Base-by-base conservation (phyloP, 1,140 invertebrate genomes). In the Marisa cornuarietis region DNA sequence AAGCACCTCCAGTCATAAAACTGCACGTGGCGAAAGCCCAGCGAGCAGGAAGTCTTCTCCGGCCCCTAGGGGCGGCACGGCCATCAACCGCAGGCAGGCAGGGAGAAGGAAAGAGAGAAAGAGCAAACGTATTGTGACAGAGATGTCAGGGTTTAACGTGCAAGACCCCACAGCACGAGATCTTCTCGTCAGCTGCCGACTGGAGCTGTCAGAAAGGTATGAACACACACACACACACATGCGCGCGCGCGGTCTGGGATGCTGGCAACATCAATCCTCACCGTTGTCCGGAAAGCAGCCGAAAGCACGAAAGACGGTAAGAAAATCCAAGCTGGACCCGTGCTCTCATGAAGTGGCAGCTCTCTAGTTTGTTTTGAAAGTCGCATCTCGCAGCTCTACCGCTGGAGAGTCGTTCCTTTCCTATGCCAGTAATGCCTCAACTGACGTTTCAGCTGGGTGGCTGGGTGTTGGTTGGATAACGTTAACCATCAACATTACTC, bases 81-180 rank as follows among this genome's bases (percentile, higher is more conserved):
- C 20, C 73, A 54, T 52, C 20, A 31, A 61, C 51, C 69, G 16
- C 61, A 10, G 54, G 49, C 72, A 62, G 66, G 58, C 31, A 24
- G 78, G 71, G 75, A 11, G 73, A 49, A 22, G 58, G 69, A 76
- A 78, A 83, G 68, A 80, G 7, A 72, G 72, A 76, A 72, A 77
- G 71, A 79, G 71, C 69, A 68, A 75, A 68, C 22, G 22, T 68
- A 68, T n/a, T 68, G 65, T 68, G 65, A 68, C 65, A 68, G 22
- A 31, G 65, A 68, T 68, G 65, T 68, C 65, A 68, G 22, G 65
- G n/a, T 68, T 24, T 68, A 31, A 68, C 22, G 65, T 22, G 11
- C n/a, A 31, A 9, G 65, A 68, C 65, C 65, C 11, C 65, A 68
- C 65, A 68, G n/a, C 22, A 13, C n/a, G 65, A n/a, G 65, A n/a